Evolutionary conservation across 2,888 invertebrate species (phyloP), one percentile per base, ranked within the genome.

Genomic region (Eupithecia dodoneata): DNA sequence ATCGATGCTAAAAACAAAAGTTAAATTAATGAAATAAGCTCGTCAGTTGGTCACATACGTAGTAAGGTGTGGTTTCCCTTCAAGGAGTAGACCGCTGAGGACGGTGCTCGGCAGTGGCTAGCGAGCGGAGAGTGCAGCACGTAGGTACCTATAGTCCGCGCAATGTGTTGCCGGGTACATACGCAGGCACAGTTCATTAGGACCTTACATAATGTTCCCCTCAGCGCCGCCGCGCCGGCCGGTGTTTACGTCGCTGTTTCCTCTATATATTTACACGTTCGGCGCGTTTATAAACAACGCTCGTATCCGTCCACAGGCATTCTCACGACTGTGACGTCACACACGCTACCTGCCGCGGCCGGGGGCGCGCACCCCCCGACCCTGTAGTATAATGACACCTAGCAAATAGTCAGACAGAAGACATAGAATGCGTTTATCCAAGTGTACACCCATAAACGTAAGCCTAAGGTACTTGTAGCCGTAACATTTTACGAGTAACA

Each of bases 261-360:
- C 74, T 74, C 13, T 63, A 70, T 72, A 69, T 76, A 66, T 74
- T 73, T 71, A 73, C 74, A 74, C 55, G 70, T 44, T 75, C 41
- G 67, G 4, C 52, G 52, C 18, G 71, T 71, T 71, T 66, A 55
- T 15, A 44, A 75, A 66, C 72, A 75, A 10, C 49, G 71, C 71
- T 4, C 59, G 15, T 63, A 59, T 30, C 74, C 66, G 55, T 66
- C 66, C 66, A 13, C 12, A 52, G 63, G 2, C 66, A 41, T 70
- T 74, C 59, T 59, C 70, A 70, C 74, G 45, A 59, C 2, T 69
- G 72, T 73, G 66, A 52, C 73, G 73, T 73, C 73, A 45, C 59
- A n/a, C 59, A 18, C 59, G 10, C 65, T 4, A 6, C 65, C 41
- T 65, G 30, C 65, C 9, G 3, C 3, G 4, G 10, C 3, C 30